A percentile compares a stretch with the other conserved stretches of the same genome.
Evolutionary conservation across 2,888 invertebrate species (phyloP).

Genomic region (Eudemis profundana): DNA sequence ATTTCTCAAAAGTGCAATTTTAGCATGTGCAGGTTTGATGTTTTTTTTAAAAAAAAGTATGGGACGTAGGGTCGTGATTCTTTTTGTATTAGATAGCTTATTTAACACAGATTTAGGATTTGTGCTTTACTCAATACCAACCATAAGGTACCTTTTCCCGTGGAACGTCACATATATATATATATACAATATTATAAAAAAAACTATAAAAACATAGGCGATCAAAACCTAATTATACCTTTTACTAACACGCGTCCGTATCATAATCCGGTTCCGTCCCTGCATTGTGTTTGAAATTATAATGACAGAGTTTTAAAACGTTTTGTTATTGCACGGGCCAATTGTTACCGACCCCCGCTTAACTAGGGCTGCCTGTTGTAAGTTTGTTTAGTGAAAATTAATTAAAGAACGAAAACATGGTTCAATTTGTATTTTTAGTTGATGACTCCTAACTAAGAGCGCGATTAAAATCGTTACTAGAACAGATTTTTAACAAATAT

Average conservation of each 20-base stretch:
- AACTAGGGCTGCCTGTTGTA: slow-evolving; percentile 30
- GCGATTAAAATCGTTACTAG: neutral
- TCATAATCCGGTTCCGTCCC: slow-evolving; percentile 35
- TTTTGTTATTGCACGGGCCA: slow-evolving; percentile 40
- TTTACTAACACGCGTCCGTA: slow-evolving; percentile 29
- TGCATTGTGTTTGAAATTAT: slow-evolving; percentile 40
- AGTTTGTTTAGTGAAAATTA: neutral
- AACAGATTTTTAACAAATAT: neutral
- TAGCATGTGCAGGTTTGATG: too few species aligned
- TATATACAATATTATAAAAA: slow-evolving; percentile 5
- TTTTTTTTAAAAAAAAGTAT: too few species aligned
- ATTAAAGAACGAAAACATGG: neutral
- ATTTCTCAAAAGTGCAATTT: too few species aligned
- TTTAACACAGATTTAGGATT: too few species aligned
- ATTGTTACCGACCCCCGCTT: slow-evolving; percentile 40
- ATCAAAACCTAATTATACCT: slow-evolving; percentile 40
- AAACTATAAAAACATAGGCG: slow-evolving; percentile 9
- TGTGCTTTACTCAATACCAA: too few species aligned
- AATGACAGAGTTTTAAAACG: slow-evolving; percentile 44
- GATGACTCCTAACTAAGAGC: neutral
- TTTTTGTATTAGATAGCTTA: too few species aligned
- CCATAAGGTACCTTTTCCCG: too few species aligned
- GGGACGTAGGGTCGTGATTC: too few species aligned
- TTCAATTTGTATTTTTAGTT: neutral
- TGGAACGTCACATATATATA: too few species aligned